Percentiles rank a stretch among this genome's conserved stretches.
phyloP scores from a whole-genome alignment of 2,113 vertebrate genomes.

The Burhinus oedicnemus region DNA sequence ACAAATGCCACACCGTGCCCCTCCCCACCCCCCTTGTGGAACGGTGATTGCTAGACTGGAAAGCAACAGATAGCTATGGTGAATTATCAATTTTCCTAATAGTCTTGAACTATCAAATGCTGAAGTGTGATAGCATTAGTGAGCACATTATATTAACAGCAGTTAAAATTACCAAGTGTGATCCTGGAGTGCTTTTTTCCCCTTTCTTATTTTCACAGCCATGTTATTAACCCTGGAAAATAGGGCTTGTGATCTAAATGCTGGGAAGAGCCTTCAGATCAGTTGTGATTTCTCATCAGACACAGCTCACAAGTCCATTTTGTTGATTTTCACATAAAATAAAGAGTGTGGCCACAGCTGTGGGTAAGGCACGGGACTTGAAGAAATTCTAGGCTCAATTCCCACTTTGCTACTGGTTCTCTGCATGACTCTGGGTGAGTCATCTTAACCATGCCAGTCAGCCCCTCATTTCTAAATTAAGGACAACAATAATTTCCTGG shows the following conservation, averaged over 20 bases:
- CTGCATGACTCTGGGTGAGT: conserved; percentile 1
- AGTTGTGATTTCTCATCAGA: neutral
- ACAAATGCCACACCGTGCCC: neutral
- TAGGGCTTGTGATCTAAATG: neutral
- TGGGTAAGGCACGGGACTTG: neutral
- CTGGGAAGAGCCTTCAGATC: neutral
- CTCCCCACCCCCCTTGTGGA: neutral
- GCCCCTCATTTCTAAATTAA: neutral
- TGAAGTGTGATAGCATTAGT: conserved; percentile 3
- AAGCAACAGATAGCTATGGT: conserved; percentile 22
- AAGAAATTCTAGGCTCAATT: conserved; percentile 32
- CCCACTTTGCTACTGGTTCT: conserved; percentile 18
- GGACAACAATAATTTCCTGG: conserved; percentile 3
- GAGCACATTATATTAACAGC: conserved; percentile 33
- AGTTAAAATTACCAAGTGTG: conserved; percentile 6
- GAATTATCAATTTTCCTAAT: conserved; percentile 52
- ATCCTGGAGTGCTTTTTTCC: neutral
- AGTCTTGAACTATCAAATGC: conserved; percentile 14
- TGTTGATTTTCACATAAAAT: conserved; percentile 9
- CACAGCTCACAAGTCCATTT: neutral
- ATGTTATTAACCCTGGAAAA: conserved; percentile 28
- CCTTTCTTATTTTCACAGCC: neutral
- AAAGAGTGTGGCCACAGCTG: neutral
- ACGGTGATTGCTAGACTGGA: neutral
- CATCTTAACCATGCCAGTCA: conserved; percentile 24